Evolutionary conservation across 2,888 invertebrate species (phyloP).

Genomic region (Oasisia sp.): DNA sequence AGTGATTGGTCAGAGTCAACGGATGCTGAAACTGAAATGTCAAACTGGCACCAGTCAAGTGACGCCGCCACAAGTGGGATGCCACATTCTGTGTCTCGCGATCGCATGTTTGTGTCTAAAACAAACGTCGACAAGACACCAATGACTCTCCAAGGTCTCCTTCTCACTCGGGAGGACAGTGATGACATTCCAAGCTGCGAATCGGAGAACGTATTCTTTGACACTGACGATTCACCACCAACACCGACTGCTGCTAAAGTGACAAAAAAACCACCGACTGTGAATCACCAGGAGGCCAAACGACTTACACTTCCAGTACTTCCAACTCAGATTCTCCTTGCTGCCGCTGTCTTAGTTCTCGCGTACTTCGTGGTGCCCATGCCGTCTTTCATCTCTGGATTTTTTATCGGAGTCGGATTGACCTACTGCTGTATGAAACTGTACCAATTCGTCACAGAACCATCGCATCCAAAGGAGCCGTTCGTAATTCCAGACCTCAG

Average conservation of each 20-base stretch:
- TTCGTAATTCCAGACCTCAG: neutral
- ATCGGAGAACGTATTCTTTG: neutral
- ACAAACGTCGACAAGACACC: neutral
- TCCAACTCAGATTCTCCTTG: neutral
- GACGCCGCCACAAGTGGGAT: neutral
- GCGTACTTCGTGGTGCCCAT: neutral
- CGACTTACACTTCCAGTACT: neutral
- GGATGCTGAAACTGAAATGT: neutral
- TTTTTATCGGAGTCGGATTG: neutral
- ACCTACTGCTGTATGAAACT: neutral
- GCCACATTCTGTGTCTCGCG: neutral
- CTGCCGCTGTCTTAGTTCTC: neutral
- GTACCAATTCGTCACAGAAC: neutral
- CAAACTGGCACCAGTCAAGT: neutral
- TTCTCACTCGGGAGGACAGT: neutral
- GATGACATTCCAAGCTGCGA: neutral
- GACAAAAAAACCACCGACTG: neutral
- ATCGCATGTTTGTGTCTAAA: neutral
- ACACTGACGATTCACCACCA: neutral
- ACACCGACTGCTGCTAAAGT: neutral
- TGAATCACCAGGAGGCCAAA: neutral
- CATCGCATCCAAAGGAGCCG: neutral
- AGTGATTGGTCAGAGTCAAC: neutral
- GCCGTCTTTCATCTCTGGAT: neutral
- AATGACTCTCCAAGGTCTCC: neutral